Base-by-base conservation (phyloP, 2,113 vertebrate genomes). In the Hypanus sabinus region DNA sequence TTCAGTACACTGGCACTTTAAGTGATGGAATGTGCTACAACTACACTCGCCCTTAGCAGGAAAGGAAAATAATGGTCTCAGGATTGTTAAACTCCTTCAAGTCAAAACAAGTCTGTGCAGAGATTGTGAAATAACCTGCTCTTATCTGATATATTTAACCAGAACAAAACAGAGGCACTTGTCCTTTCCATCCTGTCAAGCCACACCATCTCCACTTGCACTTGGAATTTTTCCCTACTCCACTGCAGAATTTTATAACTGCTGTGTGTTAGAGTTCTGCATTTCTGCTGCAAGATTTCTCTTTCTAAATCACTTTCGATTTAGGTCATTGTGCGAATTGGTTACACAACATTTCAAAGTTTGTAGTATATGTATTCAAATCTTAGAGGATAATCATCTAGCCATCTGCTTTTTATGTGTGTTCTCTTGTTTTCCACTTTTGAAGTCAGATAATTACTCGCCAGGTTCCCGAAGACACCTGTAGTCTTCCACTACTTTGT, bases 51-150 rank as follows among this genome's bases (percentile, higher is more conserved):
- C 91, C 91, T 55, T 46, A 93, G 91, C 91, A 46, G 24, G 36
- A 93, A 73, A 93, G 68, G 91, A 93, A 93, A 93, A 93, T 93
- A 93, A 93, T 93, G 91, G 91, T 93, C 91, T 93, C 68, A 93
- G 91, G 91, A 93, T 93, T 93, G 91, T 93, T 73, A 71, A 73
- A 93, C 91, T 55, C 68, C 22, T 93, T 93, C 91, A 93, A 93
- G 91, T 73, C 91, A 93, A 75, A 93, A 73, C 91, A 93, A 93
- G 91, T 93, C 91, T 93, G 70, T 70, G 70, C 91, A 93, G 70
- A 27, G 91, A 93, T 93, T 93, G 91, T 93, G 91, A 93, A 93
- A 93, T 73, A 93, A 93, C 91, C 91, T 93, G 91, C 91, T 46
- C 68, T 71, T 71, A 90, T 65, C 60, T 90, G 85, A 90, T 90